These are phyloP conservation scores for Noctua pronuba DNA, from an alignment of 2,888 invertebrate species.

Conservation along the genomic window DNA sequence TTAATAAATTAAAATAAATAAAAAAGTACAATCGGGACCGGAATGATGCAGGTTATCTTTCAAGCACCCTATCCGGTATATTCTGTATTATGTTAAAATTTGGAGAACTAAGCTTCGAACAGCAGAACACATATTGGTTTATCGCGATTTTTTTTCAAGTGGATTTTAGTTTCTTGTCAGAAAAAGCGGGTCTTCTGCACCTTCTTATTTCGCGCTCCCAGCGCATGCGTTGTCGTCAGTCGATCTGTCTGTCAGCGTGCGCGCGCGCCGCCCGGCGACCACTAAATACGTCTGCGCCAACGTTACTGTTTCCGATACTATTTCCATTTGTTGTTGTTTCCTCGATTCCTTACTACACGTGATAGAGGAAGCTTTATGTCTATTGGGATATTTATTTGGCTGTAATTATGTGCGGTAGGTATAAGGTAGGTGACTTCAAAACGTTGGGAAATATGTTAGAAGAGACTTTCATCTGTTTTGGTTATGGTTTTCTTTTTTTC, in stretches of 20 bases:
- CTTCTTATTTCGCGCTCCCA: slow-evolving; percentile 27
- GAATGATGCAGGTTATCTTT: neutral
- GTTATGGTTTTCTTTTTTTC: neutral
- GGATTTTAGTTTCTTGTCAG: neutral
- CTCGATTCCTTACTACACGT: slow-evolving; percentile 74
- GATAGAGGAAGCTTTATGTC: slow-evolving; percentile 76
- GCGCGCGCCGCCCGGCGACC: slow-evolving; percentile 67
- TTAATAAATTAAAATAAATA: too few species aligned
- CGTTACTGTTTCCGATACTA: slow-evolving; percentile 86
- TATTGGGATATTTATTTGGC: slow-evolving; percentile 69
- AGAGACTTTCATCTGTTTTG: slow-evolving; percentile 49
- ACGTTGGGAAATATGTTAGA: slow-evolving; percentile 36
- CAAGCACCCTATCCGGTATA: neutral
- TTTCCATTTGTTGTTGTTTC: slow-evolving; percentile 82
- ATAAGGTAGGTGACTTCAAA: slow-evolving; percentile 43
- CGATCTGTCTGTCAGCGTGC: slow-evolving; percentile 82
- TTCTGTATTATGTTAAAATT: neutral
- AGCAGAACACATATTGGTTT: neutral
- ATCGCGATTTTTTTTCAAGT: slow-evolving; percentile 2
- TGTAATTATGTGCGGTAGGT: slow-evolving; percentile 62
- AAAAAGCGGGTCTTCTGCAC: slow-evolving; percentile 42
- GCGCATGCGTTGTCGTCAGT: slow-evolving; percentile 75
- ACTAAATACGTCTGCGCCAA: slow-evolving; percentile 84
- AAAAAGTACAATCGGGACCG: neutral
- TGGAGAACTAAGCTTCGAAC: neutral